A percentile compares a stretch with the other conserved stretches of the same genome.
These are phyloP conservation scores for Acanthochromis polyacanthus DNA, from an alignment of 2,113 vertebrate genomes.

Conservation along the genomic window DNA sequence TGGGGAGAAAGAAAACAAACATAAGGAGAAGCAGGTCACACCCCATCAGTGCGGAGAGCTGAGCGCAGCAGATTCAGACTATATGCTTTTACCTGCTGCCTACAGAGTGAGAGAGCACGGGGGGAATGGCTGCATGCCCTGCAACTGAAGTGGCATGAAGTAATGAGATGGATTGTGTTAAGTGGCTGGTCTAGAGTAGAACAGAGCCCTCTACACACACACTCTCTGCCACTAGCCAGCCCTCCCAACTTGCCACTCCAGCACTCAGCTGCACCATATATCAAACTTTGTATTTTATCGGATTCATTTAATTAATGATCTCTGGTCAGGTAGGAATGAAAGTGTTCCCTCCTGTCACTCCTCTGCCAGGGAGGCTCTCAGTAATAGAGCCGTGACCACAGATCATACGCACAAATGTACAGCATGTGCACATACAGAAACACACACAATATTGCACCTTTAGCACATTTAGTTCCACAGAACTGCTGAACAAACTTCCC, in stretches of 20 bases:
- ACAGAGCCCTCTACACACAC: slow-evolving; percentile 22
- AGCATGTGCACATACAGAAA: background rate
- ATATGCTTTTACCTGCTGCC: slow-evolving; percentile 70
- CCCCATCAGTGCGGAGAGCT: slow-evolving; percentile 67
- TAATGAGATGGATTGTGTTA: slow-evolving; percentile 76
- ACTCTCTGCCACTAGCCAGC: slow-evolving; percentile 44
- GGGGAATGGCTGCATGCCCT: slow-evolving; percentile 48
- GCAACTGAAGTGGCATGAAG: slow-evolving; percentile 62
- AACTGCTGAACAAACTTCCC: slow-evolving; percentile 51
- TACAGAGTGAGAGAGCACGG: slow-evolving; percentile 33
- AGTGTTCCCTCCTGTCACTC: slow-evolving; percentile 29
- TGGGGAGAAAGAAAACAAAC: slow-evolving; percentile 76
- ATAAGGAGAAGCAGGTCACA: slow-evolving; percentile 74
- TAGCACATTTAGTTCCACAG: slow-evolving; percentile 17
- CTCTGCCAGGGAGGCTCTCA: slow-evolving; percentile 10
- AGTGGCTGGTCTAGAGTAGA: slow-evolving; percentile 49
- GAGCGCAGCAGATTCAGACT: slow-evolving; percentile 64
- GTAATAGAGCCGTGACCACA: slow-evolving; percentile 16
- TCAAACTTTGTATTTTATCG: slow-evolving; percentile 75
- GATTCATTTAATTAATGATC: slow-evolving; percentile 75
- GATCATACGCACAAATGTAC: background rate
- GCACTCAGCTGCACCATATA: slow-evolving; percentile 68
- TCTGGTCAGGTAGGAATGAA: slow-evolving; percentile 48
- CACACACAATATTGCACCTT: slow-evolving; percentile 9
- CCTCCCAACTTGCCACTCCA: slow-evolving; percentile 50